A percentile compares a stretch with the other conserved stretches of the same genome.
phyloP scores from a whole-genome alignment of 2,113 vertebrate genomes.

The Dicentrarchus labrax region DNA sequence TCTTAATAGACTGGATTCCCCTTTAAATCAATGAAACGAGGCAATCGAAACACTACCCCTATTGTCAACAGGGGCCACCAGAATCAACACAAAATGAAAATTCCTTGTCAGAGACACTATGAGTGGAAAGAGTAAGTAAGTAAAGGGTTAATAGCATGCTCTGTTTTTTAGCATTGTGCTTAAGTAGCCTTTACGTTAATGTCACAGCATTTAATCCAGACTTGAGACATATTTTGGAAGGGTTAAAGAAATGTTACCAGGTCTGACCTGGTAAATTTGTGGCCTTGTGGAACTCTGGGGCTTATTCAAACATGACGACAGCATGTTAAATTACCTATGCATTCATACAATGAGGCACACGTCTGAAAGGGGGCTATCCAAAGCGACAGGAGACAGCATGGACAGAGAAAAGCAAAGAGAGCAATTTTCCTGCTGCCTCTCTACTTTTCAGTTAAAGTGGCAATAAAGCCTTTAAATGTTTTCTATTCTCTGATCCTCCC shows the following conservation, averaged over 20 bases:
- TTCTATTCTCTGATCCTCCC: conserved; percentile 44
- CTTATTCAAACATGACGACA: background rate
- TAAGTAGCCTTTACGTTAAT: background rate
- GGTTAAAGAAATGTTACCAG: background rate
- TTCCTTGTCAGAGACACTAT: background rate
- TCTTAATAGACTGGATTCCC: no score
- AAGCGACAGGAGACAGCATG: background rate
- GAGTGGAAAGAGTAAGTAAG: background rate
- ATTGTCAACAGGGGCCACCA: no score
- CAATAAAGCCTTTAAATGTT: conserved; percentile 58
- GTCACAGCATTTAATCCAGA: background rate
- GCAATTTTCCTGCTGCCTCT: conserved; percentile 28
- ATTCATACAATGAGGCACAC: background rate
- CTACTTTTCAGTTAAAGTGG: conserved; percentile 33
- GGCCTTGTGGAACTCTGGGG: background rate
- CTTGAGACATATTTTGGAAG: background rate
- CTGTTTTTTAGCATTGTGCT: background rate
- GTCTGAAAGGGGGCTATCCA: conserved; percentile 4
- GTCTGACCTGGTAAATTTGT: background rate
- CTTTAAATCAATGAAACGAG: no score
- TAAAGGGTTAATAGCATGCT: no score
- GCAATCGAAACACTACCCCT: no score
- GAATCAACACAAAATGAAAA: no score
- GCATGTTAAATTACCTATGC: background rate
- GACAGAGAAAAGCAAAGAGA: conserved; percentile 31